phyloP scores from a whole-genome alignment of 2,113 vertebrate genomes.

The Megaleporinus macrocephalus region DNA sequence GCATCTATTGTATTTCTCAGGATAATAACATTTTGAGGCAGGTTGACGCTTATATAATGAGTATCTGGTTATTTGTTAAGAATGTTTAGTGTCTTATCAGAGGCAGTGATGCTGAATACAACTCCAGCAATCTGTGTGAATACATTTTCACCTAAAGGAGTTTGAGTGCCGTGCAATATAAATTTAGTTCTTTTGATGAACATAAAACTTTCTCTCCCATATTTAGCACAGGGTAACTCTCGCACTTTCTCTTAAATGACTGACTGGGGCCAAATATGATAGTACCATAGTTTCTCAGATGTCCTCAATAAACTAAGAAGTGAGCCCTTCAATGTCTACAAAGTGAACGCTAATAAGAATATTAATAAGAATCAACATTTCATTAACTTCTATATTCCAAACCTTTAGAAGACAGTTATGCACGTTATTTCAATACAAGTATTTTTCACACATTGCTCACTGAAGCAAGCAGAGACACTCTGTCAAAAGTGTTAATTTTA shows the following conservation, averaged over 20 bases:
- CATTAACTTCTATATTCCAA: neutral
- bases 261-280: neutral
- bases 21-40: neutral
- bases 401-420: no score
- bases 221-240: neutral
- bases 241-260: neutral
- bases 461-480: no score
- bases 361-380: neutral
- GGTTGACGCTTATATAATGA: neutral
- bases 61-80: neutral
- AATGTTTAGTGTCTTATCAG: neutral
- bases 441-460: no score
- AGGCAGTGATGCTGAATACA: neutral
- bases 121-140: neutral
- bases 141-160: neutral
- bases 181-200: slow-evolving; percentile 1
- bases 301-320: neutral
- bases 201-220: neutral
- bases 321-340: neutral
- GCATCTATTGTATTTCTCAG: neutral
- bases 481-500: no score
- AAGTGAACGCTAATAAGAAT: neutral
- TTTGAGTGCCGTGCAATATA: neutral
- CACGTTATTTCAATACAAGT: no score
- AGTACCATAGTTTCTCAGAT: neutral